phyloP scores from a whole-genome alignment of 2,113 vertebrate species.

The Psophia crepitans region DNA sequence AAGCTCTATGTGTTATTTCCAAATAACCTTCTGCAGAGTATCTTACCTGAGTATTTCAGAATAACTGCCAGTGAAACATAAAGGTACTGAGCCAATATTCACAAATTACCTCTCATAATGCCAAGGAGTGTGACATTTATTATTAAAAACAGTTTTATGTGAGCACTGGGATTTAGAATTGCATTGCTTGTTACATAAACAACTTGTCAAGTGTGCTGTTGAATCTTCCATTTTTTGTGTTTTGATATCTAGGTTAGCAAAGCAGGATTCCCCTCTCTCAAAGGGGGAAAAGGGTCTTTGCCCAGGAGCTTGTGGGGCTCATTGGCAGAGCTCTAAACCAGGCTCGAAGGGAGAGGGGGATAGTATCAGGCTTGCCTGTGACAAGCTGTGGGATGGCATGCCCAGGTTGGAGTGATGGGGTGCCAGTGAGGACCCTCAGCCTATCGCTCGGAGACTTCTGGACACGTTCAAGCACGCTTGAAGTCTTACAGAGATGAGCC shows the following conservation, averaged over 20 bases:
- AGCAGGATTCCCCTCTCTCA: neutral
- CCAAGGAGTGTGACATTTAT: rapidly evolving
- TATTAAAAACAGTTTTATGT: neutral
- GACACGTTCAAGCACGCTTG: too few species aligned
- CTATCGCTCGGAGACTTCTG: too few species aligned
- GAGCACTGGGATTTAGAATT: neutral
- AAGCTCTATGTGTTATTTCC: neutral
- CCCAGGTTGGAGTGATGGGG: too few species aligned
- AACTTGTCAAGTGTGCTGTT: neutral
- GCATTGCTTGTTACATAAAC: neutral
- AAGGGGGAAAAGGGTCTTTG: too few species aligned
- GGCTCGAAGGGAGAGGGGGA: too few species aligned
- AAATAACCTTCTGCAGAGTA: neutral
- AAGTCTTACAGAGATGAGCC: too few species aligned
- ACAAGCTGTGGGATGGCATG: too few species aligned
- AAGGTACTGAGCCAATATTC: neutral
- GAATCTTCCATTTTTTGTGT: neutral
- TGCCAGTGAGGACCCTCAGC: too few species aligned
- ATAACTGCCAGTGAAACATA: neutral
- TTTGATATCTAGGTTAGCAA: neutral
- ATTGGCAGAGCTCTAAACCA: too few species aligned
- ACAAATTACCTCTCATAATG: neutral
- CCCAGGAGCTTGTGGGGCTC: too few species aligned
- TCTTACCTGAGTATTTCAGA: neutral
- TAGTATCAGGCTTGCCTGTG: too few species aligned